Evolutionary conservation across 2,888 invertebrate species (phyloP), one percentile per base, ranked within the genome.

Genomic region (Dorcus parallelipipedus): DNA sequence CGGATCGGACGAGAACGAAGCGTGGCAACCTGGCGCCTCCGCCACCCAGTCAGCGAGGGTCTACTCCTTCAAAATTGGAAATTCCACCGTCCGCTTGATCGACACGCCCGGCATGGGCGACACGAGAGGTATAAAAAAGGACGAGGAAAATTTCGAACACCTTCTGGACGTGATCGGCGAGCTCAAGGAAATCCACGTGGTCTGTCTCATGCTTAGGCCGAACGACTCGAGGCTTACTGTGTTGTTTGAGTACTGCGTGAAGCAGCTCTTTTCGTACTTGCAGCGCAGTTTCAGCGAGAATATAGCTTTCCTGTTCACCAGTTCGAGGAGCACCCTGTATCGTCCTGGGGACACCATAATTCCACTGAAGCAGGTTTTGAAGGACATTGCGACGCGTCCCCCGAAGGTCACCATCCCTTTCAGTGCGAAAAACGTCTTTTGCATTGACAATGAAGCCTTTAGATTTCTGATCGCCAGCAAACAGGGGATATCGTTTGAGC

Each of bases 121-220:
- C 49, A 70, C 70, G 2, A 63, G 69, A 26, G 73, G 73, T 0
- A 60, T 63, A 5, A 58, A 62, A 26, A 61, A 69, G 39, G 71
- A 72, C 50, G 61, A 70, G 38, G 52, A 56, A 9, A 74, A 74
- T 49, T 73, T 70, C 56, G 73, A 73, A 51, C 68, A 69, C 38
- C 69, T 75, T 26, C 59, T 64, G 9, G 38, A 9, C 2, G 52
- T 52, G 14, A 43, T 64, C 5, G 59, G 52, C 2, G 59, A 58
- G 52, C 49, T 61, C 8, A 42, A 57, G 40, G 50, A 62, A 6
- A 17, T 64, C 6, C 54, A 63, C 49, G 64, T 57, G 8, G 61
- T 64, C 33, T 60, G 63, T 26, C 56, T 64, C 23, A 14, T 64
- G 50, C 49, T 64, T 10, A 64, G 63, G 42, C 63, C 64, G 3